These are phyloP conservation scores for Dinocampus coccinellae DNA, from an alignment of 2,888 invertebrate genomes.

Conservation along the genomic window DNA sequence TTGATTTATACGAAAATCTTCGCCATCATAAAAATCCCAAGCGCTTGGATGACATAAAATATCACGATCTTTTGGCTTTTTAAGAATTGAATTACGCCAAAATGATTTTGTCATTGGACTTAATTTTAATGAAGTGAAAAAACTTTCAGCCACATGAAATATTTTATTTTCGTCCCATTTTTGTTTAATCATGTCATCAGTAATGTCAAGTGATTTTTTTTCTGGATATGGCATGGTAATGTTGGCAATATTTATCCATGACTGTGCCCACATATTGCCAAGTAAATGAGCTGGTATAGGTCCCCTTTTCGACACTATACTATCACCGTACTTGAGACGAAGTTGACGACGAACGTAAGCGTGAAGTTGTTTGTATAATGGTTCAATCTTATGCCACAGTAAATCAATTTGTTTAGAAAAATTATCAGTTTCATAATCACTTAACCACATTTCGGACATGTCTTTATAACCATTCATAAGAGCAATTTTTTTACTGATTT, in stretches of 20 bases:
- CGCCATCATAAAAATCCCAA: conserved; percentile 86
- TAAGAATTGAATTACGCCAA: conserved; percentile 88
- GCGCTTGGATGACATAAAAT: conserved; percentile 90
- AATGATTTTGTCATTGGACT: conserved; percentile 84
- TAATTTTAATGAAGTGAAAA: conserved; percentile 86
- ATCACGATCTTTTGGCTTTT: conserved; percentile 81
- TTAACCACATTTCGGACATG: conserved; percentile 66
- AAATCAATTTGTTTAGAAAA: conserved; percentile 68
- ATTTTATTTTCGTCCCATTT: conserved; percentile 82
- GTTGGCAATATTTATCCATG: conserved; percentile 79
- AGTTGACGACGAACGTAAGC: conserved; percentile 71
- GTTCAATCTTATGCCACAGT: conserved; percentile 81
- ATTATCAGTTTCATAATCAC: conserved; percentile 68
- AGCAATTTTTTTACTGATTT: conserved; percentile 65
- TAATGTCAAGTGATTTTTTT: conserved; percentile 80
- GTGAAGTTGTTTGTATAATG: conserved; percentile 77
- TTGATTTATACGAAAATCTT: conserved; percentile 87
- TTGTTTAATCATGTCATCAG: conserved; percentile 79
- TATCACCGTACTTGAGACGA: conserved; percentile 67
- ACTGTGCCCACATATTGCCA: conserved; percentile 89
- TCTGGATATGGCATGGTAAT: conserved; percentile 82
- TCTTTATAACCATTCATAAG: conserved; percentile 64
- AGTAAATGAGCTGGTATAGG: conserved; percentile 70
- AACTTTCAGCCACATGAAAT: conserved; percentile 87
- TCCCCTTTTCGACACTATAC: conserved; percentile 61